Conservation (phyloP, 2,113 vertebrate genomes). For the Regulus satrapa region DNA sequence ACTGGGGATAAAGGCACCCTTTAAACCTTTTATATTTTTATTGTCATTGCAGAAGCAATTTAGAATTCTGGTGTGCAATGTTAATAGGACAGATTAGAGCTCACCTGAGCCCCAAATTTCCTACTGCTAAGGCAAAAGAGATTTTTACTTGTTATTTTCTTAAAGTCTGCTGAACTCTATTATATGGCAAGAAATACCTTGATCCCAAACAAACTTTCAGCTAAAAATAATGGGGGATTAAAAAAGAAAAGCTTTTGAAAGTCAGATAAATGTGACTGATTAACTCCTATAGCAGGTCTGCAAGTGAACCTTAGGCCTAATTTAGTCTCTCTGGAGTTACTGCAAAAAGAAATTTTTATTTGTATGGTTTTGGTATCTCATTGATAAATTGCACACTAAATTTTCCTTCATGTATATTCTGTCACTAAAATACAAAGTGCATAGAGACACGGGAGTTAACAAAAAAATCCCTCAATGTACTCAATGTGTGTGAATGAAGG, state of each 20-base stretch:
- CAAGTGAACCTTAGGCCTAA: neutral
- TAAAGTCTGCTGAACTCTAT: neutral
- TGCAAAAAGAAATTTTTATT: neutral
- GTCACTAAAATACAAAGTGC: neutral
- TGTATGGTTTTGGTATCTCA: neutral
- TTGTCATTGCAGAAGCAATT: neutral
- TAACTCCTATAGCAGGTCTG: neutral
- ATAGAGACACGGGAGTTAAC: neutral
- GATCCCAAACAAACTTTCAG: neutral
- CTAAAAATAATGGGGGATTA: neutral
- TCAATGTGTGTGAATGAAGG: neutral
- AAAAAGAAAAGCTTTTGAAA: neutral
- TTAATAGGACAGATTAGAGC: neutral
- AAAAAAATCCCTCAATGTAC: neutral
- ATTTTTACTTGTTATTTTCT: neutral
- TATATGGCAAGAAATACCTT: neutral
- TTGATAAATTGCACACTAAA: neutral
- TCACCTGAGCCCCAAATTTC: constrained; percentile 36
- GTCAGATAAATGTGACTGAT: neutral
- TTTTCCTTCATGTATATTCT: neutral
- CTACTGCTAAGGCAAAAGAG: neutral
- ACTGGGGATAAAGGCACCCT: neutral
- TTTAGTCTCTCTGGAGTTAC: neutral
- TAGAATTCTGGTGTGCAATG: neutral
- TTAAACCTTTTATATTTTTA: neutral